Evolutionary conservation across 1,140 invertebrate genomes (phyloP).

Genomic region (Meloidogyne chitwoodi): DNA sequence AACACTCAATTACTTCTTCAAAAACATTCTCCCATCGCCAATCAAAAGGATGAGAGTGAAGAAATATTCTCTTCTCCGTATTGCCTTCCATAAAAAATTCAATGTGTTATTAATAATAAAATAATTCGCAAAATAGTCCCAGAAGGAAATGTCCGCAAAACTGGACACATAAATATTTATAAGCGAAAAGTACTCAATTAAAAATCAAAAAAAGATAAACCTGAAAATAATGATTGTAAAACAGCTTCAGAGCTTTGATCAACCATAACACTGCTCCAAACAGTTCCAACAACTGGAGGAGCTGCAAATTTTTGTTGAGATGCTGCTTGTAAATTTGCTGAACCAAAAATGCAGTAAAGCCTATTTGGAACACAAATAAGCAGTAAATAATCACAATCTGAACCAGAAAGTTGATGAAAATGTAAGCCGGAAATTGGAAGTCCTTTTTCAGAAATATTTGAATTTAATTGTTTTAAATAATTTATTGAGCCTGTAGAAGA

Average conservation of each 20-base stretch:
- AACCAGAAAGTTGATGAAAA: slow-evolving; percentile 24
- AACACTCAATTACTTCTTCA: too few relatives aligned
- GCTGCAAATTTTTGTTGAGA: background rate
- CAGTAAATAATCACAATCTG: slow-evolving; percentile 27
- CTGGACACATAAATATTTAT: too few relatives aligned
- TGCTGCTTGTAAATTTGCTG: slow-evolving; percentile 23
- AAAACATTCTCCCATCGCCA: too few relatives aligned
- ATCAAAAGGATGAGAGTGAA: too few relatives aligned
- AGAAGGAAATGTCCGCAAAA: too few relatives aligned
- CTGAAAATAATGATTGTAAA: slow-evolving; percentile 23
- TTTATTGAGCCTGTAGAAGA: slow-evolving; percentile 15
- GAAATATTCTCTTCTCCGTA: too few relatives aligned
- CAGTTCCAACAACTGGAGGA: slow-evolving; percentile 31
- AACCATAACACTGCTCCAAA: slow-evolving; percentile 31
- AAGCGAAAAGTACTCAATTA: too few relatives aligned
- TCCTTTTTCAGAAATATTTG: slow-evolving; percentile 15
- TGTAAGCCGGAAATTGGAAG: slow-evolving; percentile 23
- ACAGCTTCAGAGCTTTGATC: slow-evolving; percentile 26
- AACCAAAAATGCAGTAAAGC: slow-evolving; percentile 26
- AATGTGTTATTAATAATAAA: too few relatives aligned
- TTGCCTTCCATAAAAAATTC: too few relatives aligned
- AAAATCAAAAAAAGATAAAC: background rate
- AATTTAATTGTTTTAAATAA: slow-evolving; percentile 24
- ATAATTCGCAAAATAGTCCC: too few relatives aligned
- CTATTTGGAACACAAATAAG: slow-evolving; percentile 29